phyloP scores from a whole-genome alignment of 53 echinoderm and acorn worm species.

The Zoroaster sp. region DNA sequence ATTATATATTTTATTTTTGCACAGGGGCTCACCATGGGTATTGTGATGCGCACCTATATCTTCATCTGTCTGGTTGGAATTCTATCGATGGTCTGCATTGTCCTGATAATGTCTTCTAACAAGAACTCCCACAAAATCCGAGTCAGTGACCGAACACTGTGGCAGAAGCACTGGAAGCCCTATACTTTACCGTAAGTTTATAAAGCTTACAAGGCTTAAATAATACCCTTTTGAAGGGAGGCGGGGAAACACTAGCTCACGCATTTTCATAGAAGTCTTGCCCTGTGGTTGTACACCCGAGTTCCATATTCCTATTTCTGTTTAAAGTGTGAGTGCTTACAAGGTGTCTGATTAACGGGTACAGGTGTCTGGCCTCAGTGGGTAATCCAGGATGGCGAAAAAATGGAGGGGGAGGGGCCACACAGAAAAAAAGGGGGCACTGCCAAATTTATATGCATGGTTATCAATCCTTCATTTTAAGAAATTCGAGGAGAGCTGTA shows the following conservation, averaged over 20 bases:
- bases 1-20: neutral
- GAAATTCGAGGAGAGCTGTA: too few relatives aligned
- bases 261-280: neutral
- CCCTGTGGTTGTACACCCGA: neutral
- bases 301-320: neutral
- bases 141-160: neutral
- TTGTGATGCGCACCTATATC: constrained; percentile 18
- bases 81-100: neutral
- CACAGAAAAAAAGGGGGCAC: too few relatives aligned
- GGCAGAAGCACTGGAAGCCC: neutral
- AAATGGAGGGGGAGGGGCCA: too few relatives aligned
- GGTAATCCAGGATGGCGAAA: too few relatives aligned
- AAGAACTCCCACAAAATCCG: constrained; percentile 3
- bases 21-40: constrained; percentile 8
- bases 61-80: constrained; percentile 24
- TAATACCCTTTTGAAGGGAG: neutral
- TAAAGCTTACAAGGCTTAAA: neutral
- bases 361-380: neutral
- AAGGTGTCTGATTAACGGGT: neutral
- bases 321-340: neutral
- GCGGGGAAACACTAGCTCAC: neutral
- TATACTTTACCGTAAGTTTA: neutral
- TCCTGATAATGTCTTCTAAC: neutral
- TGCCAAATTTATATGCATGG: too few relatives aligned
- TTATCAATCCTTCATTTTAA: too few relatives aligned